Percentiles rank a stretch among this genome's conserved stretches.
phyloP scores from a whole-genome alignment of 2,113 vertebrate species.

The Notarius quadriscutis region DNA sequence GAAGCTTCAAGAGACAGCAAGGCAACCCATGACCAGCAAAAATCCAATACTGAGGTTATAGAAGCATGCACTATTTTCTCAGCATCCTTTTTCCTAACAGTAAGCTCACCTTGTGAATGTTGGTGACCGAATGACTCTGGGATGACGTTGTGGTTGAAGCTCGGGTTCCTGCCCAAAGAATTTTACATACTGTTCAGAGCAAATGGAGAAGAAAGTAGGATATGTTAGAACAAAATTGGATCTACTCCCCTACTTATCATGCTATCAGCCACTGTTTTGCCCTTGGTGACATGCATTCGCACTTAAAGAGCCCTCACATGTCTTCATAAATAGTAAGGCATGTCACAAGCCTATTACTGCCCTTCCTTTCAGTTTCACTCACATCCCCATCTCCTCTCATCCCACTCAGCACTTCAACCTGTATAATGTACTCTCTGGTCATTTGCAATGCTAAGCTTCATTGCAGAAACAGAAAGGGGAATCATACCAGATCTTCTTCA shows the following conservation, averaged over 20 bases:
- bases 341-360: conserved; percentile 14
- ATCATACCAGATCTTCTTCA: conserved; percentile 48
- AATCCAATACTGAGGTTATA: neutral
- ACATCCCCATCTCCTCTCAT: conserved; percentile 39
- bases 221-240: conserved; percentile 57
- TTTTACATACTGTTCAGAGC: conserved; percentile 10
- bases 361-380: neutral
- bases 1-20: neutral
- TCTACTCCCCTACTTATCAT: conserved; percentile 62
- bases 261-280: conserved; percentile 56
- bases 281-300: conserved; percentile 60
- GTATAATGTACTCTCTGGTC: conserved; percentile 56
- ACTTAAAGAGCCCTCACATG: conserved; percentile 56
- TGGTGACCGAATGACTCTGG: neutral
- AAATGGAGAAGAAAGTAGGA: conserved; percentile 60
- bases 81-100: neutral
- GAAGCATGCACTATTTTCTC: neutral
- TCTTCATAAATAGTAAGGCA: conserved; percentile 61
- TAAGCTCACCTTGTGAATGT: neutral
- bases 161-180: neutral
- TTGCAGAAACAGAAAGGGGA: conserved; percentile 42
- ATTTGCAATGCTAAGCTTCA: conserved; percentile 66
- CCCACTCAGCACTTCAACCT: conserved; percentile 29
- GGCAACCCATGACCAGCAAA: neutral
- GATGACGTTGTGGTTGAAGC: neutral